phyloP scores from a whole-genome alignment of 2,888 invertebrate genomes.

The Drosophila differens region DNA sequence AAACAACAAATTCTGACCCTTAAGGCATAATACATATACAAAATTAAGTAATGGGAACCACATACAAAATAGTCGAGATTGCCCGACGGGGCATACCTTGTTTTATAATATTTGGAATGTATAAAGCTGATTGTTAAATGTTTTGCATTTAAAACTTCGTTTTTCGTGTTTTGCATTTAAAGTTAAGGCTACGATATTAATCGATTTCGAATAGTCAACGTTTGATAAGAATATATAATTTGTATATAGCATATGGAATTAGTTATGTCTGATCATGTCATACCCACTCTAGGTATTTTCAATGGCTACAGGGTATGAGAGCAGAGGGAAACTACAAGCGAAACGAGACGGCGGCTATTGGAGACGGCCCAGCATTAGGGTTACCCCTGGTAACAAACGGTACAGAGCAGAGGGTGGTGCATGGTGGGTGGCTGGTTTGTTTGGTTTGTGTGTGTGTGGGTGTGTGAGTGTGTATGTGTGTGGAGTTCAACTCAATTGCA shows the following conservation, averaged over 20 bases:
- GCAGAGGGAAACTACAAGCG: constrained; percentile 27
- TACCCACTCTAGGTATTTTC: not conserved
- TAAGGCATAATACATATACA: constrained; percentile 41
- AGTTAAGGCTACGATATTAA: not conserved
- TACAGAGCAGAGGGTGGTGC: not conserved
- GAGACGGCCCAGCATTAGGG: constrained; percentile 52
- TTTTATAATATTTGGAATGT: not conserved
- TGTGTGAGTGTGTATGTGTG: not conserved
- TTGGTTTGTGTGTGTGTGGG: not conserved
- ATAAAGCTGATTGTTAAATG: not conserved
- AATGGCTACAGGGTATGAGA: not conserved
- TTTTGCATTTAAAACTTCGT: not conserved
- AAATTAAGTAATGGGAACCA: constrained; percentile 13
- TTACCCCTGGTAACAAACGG: constrained; percentile 46
- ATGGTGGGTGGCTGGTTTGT: not conserved
- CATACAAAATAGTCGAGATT: not conserved
- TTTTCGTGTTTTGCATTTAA: not conserved
- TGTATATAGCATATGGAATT: not conserved
- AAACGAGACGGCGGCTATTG: constrained; percentile 33
- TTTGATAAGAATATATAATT: not conserved
- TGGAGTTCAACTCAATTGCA: constrained; percentile 18
- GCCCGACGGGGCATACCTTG: not conserved
- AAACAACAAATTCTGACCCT: constrained; percentile 13
- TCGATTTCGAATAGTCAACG: not conserved
- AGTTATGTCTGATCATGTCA: not conserved